Conservation (phyloP, 2,888 invertebrate genomes). For the Xanthostigma xanthostigma region DNA sequence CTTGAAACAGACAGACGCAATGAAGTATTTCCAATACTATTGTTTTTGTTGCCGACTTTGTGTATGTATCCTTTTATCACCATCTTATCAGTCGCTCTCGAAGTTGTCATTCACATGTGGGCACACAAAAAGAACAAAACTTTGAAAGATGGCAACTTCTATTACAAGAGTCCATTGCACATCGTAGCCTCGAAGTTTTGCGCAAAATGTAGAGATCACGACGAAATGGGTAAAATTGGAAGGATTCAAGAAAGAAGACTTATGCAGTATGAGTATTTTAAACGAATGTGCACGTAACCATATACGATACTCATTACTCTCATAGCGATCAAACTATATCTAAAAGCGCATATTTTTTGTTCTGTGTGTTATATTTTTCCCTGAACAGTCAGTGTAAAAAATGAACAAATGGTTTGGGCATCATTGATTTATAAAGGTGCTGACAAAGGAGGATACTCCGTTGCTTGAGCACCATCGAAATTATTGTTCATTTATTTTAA, state of each 20-base stretch:
- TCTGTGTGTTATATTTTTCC: too few species aligned
- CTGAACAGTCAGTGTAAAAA: too few species aligned
- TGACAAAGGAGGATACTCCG: too few species aligned
- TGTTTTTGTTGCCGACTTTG: slow-evolving; percentile 43
- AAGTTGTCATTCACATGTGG: slow-evolving; percentile 47
- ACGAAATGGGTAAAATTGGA: slow-evolving; percentile 43
- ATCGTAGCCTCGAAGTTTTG: slow-evolving; percentile 52
- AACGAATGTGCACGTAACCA: neutral
- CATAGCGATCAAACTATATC: too few species aligned
- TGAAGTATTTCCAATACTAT: slow-evolving; percentile 19
- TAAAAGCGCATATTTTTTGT: too few species aligned
- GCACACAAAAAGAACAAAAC: slow-evolving; percentile 51
- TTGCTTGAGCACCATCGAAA: too few species aligned
- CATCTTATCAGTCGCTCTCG: slow-evolving; percentile 35
- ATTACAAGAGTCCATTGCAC: slow-evolving; percentile 56
- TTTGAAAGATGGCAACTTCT: slow-evolving; percentile 38
- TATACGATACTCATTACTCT: too few species aligned
- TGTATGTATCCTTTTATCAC: slow-evolving; percentile 39
- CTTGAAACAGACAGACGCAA: slow-evolving; percentile 2
- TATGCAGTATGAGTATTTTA: slow-evolving; percentile 11
- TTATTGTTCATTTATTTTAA: too few species aligned
- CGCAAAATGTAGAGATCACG: slow-evolving; percentile 46
- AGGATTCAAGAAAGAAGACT: slow-evolving; percentile 49
- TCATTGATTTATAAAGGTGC: too few species aligned
- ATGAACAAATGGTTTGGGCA: too few species aligned